Percentiles rank a stretch among this genome's conserved stretches.
Evolutionary conservation across 2,888 invertebrate species (phyloP).

Genomic region (Ormyrus pomaceus): DNA sequence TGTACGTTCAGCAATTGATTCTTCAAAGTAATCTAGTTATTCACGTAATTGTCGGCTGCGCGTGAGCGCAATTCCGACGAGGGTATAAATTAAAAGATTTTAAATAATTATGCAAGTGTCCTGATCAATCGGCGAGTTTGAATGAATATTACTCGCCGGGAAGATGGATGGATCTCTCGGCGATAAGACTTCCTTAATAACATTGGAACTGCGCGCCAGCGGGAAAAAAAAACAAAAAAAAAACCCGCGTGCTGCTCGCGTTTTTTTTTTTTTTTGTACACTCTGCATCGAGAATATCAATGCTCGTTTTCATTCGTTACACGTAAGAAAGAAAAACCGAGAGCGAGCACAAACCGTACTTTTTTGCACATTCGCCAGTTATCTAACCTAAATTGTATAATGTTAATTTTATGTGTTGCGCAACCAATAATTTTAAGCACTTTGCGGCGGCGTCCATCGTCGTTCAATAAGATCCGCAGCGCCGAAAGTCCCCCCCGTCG

Average conservation of each 20-base stretch:
- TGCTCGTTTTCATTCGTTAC: conserved; percentile 9
- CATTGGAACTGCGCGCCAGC: too few relatives aligned
- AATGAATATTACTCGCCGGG: neutral
- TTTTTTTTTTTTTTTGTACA: neutral
- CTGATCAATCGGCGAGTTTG: neutral
- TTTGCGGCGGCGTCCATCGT: too few relatives aligned
- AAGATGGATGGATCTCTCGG: too few relatives aligned
- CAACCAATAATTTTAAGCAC: neutral
- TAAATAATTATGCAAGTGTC: neutral
- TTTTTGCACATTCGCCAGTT: conserved; percentile 10
- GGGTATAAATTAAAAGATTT: neutral
- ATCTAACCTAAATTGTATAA: conserved; percentile 32
- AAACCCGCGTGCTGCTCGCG: too few relatives aligned
- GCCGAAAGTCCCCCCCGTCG: too few relatives aligned
- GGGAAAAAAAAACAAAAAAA: neutral
- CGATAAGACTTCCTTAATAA: too few relatives aligned
- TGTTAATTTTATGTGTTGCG: neutral
- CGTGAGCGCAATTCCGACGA: neutral
- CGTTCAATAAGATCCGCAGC: too few relatives aligned
- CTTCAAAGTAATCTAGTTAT: too few relatives aligned
- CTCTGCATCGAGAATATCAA: neutral
- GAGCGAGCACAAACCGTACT: neutral
- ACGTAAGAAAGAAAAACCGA: conserved; percentile 5
- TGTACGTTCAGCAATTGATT: too few relatives aligned
- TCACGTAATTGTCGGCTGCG: neutral